A percentile compares a stretch with the other conserved stretches of the same genome.
These are phyloP conservation scores for Eugnorisma glareosa DNA, from an alignment of 2,888 invertebrate genomes.

Conservation along the genomic window DNA sequence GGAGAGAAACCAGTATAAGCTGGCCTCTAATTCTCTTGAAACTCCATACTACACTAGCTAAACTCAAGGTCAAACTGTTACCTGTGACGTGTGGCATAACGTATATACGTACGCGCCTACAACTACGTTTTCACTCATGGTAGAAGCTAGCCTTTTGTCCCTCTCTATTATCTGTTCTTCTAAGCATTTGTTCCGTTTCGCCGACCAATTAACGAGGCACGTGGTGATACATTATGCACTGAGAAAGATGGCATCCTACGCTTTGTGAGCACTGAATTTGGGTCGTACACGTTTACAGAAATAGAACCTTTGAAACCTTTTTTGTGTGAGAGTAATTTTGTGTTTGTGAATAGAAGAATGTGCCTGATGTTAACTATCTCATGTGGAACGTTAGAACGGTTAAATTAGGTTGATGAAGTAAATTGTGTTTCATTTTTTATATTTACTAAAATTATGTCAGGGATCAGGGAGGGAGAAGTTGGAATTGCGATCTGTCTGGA, in stretches of 20 bases:
- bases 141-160: constrained; percentile 4
- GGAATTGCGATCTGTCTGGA: not conserved
- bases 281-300: constrained; percentile 61
- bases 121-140: not conserved
- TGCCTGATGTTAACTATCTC: constrained; percentile 24
- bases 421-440: constrained; percentile 14
- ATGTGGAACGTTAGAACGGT: not conserved
- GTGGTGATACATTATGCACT: constrained; percentile 75
- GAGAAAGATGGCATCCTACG: constrained; percentile 66
- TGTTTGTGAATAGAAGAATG: constrained; percentile 45
- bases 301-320: constrained; percentile 59
- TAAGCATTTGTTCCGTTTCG: constrained; percentile 66
- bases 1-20: not conserved
- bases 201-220: constrained; percentile 74
- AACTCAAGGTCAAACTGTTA: not conserved
- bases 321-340: constrained; percentile 43
- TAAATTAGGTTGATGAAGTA: constrained; percentile 10
- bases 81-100: not conserved
- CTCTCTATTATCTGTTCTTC: not conserved
- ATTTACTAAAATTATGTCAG: not conserved
- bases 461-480: no score
- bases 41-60: not conserved
- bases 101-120: not conserved
- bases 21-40: not conserved
- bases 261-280: constrained; percentile 63